Evolutionary conservation across 2,888 invertebrate species (phyloP).

Genomic region (Periphyllus acericola): DNA sequence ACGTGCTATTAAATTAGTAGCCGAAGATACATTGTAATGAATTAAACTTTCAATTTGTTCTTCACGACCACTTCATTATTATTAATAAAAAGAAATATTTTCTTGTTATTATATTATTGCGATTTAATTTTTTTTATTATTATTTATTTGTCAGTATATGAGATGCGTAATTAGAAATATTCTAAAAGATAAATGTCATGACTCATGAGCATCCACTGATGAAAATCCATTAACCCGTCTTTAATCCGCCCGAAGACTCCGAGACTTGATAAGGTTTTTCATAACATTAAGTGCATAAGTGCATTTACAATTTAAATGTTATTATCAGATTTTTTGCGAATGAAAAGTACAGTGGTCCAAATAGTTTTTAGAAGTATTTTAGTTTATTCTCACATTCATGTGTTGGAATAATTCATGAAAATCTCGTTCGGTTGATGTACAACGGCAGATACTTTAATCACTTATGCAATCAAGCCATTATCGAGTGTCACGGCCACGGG

Average conservation of each 20-base stretch:
- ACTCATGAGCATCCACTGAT: not conserved
- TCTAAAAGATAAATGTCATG: not conserved
- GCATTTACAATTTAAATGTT: not conserved
- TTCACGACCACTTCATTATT: not conserved
- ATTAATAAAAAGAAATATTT: not conserved
- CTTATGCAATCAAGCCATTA: not conserved
- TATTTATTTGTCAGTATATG: not conserved
- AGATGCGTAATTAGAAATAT: not conserved
- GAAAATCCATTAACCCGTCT: not conserved
- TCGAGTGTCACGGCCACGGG: no score
- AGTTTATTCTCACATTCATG: not conserved
- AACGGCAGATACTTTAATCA: not conserved
- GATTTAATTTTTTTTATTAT: not conserved
- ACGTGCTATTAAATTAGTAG: not conserved
- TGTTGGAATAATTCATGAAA: slow-evolving; percentile 12
- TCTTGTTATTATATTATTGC: not conserved
- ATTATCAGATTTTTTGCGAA: not conserved
- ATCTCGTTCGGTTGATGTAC: not conserved
- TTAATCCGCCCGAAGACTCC: not conserved
- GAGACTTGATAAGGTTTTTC: not conserved
- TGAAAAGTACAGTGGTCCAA: not conserved
- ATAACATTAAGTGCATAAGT: not conserved
- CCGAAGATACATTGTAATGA: not conserved
- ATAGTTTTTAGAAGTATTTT: no score
- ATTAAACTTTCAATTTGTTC: not conserved